phyloP scores from a whole-genome alignment of 2,888 invertebrate genomes.

The Chrysotoxum bicinctum region DNA sequence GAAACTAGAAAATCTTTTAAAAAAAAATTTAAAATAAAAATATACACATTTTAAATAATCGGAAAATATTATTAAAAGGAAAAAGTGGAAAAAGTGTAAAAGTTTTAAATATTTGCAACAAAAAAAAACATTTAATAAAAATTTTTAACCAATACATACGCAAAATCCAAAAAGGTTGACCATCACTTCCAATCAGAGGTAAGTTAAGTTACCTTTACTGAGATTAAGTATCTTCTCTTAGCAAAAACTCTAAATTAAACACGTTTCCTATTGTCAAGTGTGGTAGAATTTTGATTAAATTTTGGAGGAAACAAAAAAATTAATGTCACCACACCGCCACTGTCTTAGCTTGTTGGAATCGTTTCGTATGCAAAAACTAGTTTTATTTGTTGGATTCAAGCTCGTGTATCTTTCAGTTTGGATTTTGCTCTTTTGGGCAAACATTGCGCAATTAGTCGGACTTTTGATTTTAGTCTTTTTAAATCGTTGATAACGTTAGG shows the following conservation, averaged over 20 bases:
- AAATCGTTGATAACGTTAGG: constrained; percentile 47
- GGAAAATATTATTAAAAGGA: not conserved
- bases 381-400: constrained; percentile 30
- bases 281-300: not conserved
- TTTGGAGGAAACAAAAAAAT: constrained; percentile 25
- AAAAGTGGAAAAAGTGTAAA: not conserved
- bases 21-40: no score
- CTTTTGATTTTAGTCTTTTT: constrained; percentile 17
- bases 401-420: constrained; percentile 41
- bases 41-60: not conserved
- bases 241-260: not conserved
- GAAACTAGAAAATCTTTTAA: not conserved
- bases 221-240: not conserved
- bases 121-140: not conserved
- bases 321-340: constrained; percentile 65
- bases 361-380: constrained; percentile 48
- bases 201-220: constrained; percentile 7
- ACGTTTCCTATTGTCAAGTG: constrained; percentile 35
- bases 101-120: not conserved
- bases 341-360: not conserved
- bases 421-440: constrained; percentile 46
- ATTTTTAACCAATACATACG: not conserved
- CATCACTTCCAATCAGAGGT: constrained; percentile 26
- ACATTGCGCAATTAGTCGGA: constrained; percentile 50
- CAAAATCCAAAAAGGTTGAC: constrained; percentile 23